Base-by-base conservation (phyloP, 2,888 invertebrate species). In the Habroteleia sp. region DNA sequence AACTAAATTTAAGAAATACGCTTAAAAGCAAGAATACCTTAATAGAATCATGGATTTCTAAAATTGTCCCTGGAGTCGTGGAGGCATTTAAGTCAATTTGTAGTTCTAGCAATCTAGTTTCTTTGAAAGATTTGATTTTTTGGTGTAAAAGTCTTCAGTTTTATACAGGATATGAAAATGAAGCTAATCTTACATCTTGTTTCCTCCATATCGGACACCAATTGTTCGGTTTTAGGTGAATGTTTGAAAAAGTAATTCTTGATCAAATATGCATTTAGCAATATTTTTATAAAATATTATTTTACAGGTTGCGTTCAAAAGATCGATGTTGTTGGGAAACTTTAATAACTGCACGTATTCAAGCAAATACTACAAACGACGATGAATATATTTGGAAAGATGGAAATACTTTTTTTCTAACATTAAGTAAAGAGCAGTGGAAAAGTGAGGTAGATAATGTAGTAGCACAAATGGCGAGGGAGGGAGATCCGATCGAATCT, bases 401-500 rank as follows among this genome's bases (percentile, higher is more conserved):
- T 2, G 81, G 82, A 2, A 81, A 77, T 31, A 20, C 62, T 10
- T 79, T 79, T 2, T 68, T 88, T 6, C 11, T 73, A 13, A 71
- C 77, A 3, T 58, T 82, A 10, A 77, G 73, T 1, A 76, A 76
- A 39, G 84, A 86, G 37, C 80, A 85, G 11, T 88, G 88, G 88
- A 82, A 78, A 44, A 77, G 68, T 13, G 87, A 88, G 33, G 77
- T 87, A 20, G 83, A 85, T 42, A 84, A 78, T 60, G 82, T 83
- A 10, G 81, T 81, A 7, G 76, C 81, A 3, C 83, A 78, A 77
- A 85, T 86, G 39, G 82, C 81, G 1, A 79, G 88, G 23, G 87
- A 88, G 68, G 88, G 88, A 2, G 85, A 88, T 65, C 82, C 83
- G 1, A 78, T 88, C 6, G 79, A 81, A 13, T 79, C 83, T 23